These are phyloP conservation scores for Tetrao urogallus DNA, from an alignment of 2,113 vertebrate genomes.

Conservation along the genomic window DNA sequence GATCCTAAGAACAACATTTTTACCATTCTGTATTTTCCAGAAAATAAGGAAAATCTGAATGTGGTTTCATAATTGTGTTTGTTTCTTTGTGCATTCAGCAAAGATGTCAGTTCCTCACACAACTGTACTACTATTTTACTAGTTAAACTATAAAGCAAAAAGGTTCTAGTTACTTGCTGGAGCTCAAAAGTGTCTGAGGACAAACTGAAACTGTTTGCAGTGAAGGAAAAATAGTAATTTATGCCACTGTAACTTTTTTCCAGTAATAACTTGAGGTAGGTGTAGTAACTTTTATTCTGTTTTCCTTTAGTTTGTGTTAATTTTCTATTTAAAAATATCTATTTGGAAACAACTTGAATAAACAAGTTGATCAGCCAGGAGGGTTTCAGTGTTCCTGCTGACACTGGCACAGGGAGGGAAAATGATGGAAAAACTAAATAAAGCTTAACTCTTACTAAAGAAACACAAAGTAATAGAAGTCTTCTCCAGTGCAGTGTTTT, in stretches of 20 bases:
- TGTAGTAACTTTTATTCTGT: conserved; percentile 40
- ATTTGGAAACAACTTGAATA: conserved; percentile 64
- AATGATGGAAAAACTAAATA: conserved; percentile 59
- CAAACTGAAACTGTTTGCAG: conserved; percentile 4
- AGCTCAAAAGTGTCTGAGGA: not conserved
- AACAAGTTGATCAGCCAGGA: conserved; percentile 47
- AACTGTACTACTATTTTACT: not conserved
- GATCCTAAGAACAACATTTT: not conserved
- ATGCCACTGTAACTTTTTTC: not conserved
- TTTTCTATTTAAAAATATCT: conserved; percentile 17
- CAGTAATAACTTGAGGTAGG: conserved; percentile 3
- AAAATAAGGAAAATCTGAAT: not conserved
- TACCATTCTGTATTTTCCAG: not conserved
- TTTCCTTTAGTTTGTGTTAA: conserved; percentile 32
- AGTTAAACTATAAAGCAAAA: conserved; percentile 4
- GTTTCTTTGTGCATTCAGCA: not conserved
- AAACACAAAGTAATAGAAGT: not conserved
- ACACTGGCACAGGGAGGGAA: conserved; percentile 45
- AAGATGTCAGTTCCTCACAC: not conserved
- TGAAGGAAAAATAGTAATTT: conserved; percentile 25
- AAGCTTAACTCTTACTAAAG: conserved; percentile 16
- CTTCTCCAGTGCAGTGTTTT: not conserved
- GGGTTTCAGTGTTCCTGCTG: conserved; percentile 50
- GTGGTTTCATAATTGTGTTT: not conserved
- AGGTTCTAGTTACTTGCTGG: not conserved